A percentile compares a stretch with the other conserved stretches of the same genome.
These are phyloP conservation scores for Pasiphila rectangulata DNA, from an alignment of 2,888 invertebrate genomes.

Conservation along the genomic window DNA sequence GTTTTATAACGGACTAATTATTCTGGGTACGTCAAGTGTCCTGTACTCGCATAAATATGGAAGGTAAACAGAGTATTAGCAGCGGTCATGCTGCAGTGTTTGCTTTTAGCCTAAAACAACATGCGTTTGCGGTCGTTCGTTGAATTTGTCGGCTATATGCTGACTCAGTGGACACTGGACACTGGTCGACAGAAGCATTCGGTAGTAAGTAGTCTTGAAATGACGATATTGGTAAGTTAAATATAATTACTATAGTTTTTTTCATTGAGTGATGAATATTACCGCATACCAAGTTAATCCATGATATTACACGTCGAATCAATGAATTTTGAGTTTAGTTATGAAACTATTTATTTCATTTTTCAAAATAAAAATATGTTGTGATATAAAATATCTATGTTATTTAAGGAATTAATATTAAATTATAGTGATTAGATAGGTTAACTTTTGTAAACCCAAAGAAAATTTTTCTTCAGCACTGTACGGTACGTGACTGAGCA, in stretches of 20 bases:
- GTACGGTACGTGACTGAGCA: slow-evolving; percentile 68
- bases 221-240: neutral
- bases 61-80: slow-evolving; percentile 74
- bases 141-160: slow-evolving; percentile 74
- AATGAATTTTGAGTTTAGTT: too few species aligned
- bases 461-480: slow-evolving; percentile 42
- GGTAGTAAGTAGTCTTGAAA: slow-evolving; percentile 1
- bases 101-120: slow-evolving; percentile 78
- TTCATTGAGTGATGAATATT: too few species aligned
- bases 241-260: too few species aligned
- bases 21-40: slow-evolving; percentile 61
- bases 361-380: too few species aligned
- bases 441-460: neutral
- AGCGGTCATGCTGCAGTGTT: slow-evolving; percentile 77
- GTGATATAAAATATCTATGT: too few species aligned
- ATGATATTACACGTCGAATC: too few species aligned
- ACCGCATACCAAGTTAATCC: too few species aligned
- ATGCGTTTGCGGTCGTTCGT: slow-evolving; percentile 71
- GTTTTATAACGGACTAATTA: slow-evolving; percentile 77
- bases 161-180: slow-evolving; percentile 68
- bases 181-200: slow-evolving; percentile 33
- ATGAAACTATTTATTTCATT: too few species aligned
- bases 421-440: neutral
- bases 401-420: too few species aligned
- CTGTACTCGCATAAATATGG: slow-evolving; percentile 71